Percentiles rank a stretch among this genome's conserved stretches.
phyloP scores from a whole-genome alignment of 2,888 invertebrate species.

The Aromia moschata region DNA sequence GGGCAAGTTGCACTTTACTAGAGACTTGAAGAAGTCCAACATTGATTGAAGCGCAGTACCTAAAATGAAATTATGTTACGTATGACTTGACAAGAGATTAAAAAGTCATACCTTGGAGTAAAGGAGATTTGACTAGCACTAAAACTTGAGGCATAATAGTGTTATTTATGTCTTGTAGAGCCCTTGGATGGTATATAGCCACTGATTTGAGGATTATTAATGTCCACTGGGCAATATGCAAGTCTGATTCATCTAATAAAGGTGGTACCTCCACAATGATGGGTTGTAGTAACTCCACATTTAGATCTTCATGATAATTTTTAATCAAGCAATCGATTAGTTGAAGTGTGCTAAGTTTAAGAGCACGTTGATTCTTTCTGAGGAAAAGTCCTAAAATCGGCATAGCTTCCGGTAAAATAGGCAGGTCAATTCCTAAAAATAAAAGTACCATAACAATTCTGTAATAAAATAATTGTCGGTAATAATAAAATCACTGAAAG shows the following conservation, averaged over 20 bases:
- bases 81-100: background rate
- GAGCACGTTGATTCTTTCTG: conserved; percentile 94
- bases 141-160: conserved; percentile 87
- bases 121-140: conserved; percentile 86
- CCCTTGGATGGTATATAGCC: conserved; percentile 80
- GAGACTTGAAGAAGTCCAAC: conserved; percentile 91
- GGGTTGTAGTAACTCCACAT: conserved; percentile 75
- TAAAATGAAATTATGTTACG: conserved; percentile 54
- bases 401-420: conserved; percentile 78
- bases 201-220: conserved; percentile 84
- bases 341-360: conserved; percentile 90
- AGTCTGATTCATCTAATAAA: conserved; percentile 90
- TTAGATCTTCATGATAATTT: conserved; percentile 76
- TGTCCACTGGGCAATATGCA: conserved; percentile 95
- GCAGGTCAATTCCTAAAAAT: conserved; percentile 39
- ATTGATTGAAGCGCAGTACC: conserved; percentile 91
- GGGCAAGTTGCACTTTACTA: conserved; percentile 82
- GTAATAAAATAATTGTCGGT: too few relatives aligned
- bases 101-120: conserved; percentile 78
- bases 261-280: conserved; percentile 91
- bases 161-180: conserved; percentile 76
- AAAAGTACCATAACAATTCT: too few relatives aligned
- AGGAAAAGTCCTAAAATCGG: conserved; percentile 94
- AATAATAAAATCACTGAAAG: too few relatives aligned
- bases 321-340: conserved; percentile 90